A percentile compares a stretch with the other conserved stretches of the same genome.
Conservation (phyloP, 2,113 vertebrate species). For the Peromyscus polionotus region DNA sequence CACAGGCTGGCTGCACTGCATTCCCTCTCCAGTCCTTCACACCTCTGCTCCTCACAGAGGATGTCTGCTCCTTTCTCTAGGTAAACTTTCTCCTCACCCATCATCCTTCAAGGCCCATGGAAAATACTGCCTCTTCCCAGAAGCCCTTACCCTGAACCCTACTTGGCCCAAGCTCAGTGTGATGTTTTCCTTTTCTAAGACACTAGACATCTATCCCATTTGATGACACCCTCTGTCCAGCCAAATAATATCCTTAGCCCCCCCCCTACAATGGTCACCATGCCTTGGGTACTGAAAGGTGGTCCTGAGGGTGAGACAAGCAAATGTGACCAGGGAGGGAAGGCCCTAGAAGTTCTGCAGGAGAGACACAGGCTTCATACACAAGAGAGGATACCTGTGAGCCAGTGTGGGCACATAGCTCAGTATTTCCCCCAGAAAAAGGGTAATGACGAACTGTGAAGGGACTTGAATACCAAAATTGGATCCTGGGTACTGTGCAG, state of each 20-base stretch:
- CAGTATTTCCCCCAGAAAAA: neutral
- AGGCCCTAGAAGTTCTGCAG: neutral
- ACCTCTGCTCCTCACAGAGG: neutral
- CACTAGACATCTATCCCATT: accelerated
- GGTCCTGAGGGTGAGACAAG: neutral
- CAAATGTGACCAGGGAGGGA: neutral
- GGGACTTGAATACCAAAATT: neutral
- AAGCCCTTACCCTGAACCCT: neutral
- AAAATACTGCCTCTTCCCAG: neutral
- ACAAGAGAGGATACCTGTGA: neutral
- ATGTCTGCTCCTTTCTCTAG: neutral
- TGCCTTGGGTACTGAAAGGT: neutral
- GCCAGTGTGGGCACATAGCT: neutral
- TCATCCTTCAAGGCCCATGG: neutral
- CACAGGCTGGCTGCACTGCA: neutral
- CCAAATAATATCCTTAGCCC: neutral
- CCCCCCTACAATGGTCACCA: neutral
- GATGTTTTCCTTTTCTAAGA: neutral
- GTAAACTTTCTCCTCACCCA: neutral
- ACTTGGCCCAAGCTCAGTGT: neutral
- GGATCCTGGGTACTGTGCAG: neutral
- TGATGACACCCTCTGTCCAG: neutral
- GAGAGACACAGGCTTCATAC: neutral
- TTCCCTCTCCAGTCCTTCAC: no score
- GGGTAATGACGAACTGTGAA: accelerated